Evolutionary conservation across 2,113 vertebrate genomes (phyloP).

Genomic region (Eublepharis macularius): DNA sequence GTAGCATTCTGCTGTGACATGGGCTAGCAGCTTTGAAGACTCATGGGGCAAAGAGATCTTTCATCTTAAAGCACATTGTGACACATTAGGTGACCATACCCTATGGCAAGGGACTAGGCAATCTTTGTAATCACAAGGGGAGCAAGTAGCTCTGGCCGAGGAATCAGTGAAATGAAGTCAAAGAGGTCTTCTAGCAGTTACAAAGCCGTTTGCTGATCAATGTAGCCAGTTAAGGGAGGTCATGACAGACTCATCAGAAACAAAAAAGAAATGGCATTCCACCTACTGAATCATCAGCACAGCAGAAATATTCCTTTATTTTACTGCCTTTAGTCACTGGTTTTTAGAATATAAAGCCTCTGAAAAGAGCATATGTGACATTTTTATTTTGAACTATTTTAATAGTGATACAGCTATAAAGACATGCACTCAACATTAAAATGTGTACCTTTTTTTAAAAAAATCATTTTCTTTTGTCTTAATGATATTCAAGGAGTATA

Average conservation of each 20-base stretch:
- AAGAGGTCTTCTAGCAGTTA: background rate
- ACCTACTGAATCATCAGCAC: background rate
- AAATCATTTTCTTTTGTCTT: background rate
- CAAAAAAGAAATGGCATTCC: background rate
- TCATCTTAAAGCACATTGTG: background rate
- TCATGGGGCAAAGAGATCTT: constrained; percentile 5
- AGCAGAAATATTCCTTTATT: background rate
- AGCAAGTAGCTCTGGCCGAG: background rate
- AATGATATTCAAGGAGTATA: background rate
- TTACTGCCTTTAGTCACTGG: background rate
- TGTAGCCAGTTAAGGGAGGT: background rate
- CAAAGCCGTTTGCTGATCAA: background rate
- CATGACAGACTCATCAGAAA: background rate
- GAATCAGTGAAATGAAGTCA: background rate
- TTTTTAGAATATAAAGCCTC: background rate
- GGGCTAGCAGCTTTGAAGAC: background rate
- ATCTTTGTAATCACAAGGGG: background rate
- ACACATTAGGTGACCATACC: background rate
- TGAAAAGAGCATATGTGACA: background rate
- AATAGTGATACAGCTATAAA: background rate
- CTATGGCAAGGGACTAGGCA: background rate
- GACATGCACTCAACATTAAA: background rate
- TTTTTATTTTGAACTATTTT: too few species aligned
- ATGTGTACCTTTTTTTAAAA: background rate
- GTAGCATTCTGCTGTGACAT: background rate